phyloP scores from a whole-genome alignment of 1,140 invertebrate species.

The Lucilia sericata region DNA sequence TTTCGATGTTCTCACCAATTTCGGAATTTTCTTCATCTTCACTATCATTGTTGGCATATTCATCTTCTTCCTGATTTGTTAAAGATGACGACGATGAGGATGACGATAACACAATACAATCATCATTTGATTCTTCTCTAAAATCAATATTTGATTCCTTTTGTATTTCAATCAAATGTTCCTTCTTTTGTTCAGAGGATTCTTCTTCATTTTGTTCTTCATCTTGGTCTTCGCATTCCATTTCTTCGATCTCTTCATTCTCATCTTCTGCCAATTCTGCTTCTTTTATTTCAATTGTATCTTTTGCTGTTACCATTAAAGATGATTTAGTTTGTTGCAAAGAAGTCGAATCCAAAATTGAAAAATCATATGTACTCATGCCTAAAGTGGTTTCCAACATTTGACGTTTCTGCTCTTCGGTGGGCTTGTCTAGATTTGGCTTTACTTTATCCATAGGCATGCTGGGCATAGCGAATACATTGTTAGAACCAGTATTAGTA shows the following conservation, averaged over 20 bases:
- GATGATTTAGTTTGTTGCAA: conserved; percentile 33
- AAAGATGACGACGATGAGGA: conserved; percentile 14
- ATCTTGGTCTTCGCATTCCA: conserved; percentile 25
- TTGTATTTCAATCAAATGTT: not conserved
- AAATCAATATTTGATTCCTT: not conserved
- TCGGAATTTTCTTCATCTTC: conserved; percentile 11
- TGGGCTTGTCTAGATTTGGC: not conserved
- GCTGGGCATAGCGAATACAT: conserved; percentile 26
- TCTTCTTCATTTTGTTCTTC: not conserved
- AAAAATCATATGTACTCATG: conserved; percentile 61
- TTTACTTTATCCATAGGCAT: not conserved
- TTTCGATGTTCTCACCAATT: not conserved
- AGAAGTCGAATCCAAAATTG: conserved; percentile 30
- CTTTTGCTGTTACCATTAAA: conserved; percentile 22
- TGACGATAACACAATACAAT: conserved; percentile 43
- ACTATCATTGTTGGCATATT: conserved; percentile 13
- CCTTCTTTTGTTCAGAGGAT: not conserved
- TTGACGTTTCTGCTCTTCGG: conserved; percentile 30
- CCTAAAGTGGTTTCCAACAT: conserved; percentile 62
- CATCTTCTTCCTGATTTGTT: not conserved
- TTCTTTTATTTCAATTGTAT: not conserved
- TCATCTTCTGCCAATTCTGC: not conserved
- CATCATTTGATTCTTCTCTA: conserved; percentile 28
- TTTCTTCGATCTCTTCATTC: conserved; percentile 38
- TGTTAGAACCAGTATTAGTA: not conserved